A percentile compares a stretch with the other conserved stretches of the same genome.
Evolutionary conservation across 2,888 invertebrate genomes (phyloP).

Genomic region (Lithophane socia): DNA sequence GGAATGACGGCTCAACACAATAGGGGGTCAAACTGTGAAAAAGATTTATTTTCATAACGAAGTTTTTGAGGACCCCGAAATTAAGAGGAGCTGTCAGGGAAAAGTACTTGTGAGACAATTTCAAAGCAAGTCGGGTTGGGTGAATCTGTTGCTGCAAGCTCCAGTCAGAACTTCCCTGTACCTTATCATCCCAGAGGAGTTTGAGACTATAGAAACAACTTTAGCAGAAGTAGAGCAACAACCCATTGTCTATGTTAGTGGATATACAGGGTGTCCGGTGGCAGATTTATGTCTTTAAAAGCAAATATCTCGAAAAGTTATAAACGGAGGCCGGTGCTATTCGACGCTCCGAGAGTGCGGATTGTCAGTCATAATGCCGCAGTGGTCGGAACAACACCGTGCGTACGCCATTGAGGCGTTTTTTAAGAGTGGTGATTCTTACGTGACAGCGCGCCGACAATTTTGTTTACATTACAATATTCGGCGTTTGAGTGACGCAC

Average conservation of each 20-base stretch:
- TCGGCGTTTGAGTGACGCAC: no score
- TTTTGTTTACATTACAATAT: conserved; percentile 4
- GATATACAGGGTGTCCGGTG: no score
- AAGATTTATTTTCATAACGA: no score
- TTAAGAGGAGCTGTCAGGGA: no score
- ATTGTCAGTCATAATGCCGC: not conserved
- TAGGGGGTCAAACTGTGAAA: no score
- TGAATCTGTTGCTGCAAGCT: conserved; percentile 2
- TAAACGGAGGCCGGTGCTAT: no score
- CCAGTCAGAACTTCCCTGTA: not conserved
- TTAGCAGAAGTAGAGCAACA: conserved; percentile 9
- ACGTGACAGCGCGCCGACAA: not conserved
- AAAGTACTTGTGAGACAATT: not conserved
- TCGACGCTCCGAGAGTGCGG: conserved; percentile 2
- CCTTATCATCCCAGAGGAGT: conserved; percentile 13
- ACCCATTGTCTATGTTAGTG: not conserved
- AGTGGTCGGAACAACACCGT: not conserved
- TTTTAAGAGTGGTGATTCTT: not conserved
- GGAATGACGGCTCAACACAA: no score
- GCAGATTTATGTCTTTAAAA: no score
- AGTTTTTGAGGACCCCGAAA: not conserved
- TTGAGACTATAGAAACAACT: not conserved
- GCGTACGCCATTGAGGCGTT: conserved; percentile 1
- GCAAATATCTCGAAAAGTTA: no score
- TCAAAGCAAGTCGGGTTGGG: conserved; percentile 7